Conservation (phyloP, 2,797 vertebrate species). For the Tragelaphus eurycerus region DNA sequence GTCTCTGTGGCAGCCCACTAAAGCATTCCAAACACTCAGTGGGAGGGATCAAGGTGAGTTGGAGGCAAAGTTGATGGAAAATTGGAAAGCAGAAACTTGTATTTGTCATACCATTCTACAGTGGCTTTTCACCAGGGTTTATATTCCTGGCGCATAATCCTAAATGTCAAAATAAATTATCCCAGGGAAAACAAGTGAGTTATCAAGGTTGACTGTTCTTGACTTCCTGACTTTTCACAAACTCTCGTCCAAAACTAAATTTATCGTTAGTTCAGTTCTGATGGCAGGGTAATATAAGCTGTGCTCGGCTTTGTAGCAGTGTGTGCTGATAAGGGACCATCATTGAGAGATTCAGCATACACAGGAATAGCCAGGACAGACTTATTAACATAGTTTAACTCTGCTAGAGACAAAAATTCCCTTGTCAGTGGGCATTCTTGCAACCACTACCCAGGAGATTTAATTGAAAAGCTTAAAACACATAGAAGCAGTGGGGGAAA, state of each 20-base stretch:
- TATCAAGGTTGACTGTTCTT: conserved; percentile 71
- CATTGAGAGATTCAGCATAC: not conserved
- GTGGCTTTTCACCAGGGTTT: conserved; percentile 55
- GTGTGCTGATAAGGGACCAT: not conserved
- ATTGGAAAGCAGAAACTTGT: conserved; percentile 46
- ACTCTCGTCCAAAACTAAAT: conserved; percentile 52
- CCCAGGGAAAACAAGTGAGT: conserved; percentile 59
- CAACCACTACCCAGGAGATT: conserved; percentile 66
- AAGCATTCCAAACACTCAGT: conserved; percentile 56
- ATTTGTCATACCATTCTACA: conserved; percentile 55
- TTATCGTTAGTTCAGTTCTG: conserved; percentile 35
- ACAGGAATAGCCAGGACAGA: conserved; percentile 11
- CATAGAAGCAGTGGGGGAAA: conserved; percentile 65
- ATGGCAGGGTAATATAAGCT: not conserved
- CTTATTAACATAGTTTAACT: conserved; percentile 15
- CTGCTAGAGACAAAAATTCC: conserved; percentile 48
- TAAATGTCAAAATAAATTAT: conserved; percentile 81
- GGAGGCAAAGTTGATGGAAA: conserved; percentile 49
- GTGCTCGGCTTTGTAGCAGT: not conserved
- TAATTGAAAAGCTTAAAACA: conserved; percentile 73
- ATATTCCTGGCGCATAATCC: conserved; percentile 64
- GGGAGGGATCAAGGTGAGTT: conserved; percentile 55
- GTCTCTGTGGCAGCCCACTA: not conserved
- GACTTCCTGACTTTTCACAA: conserved; percentile 69
- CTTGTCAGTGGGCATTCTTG: conserved; percentile 66